Conservation (phyloP, 1,140 invertebrate genomes). For the Zaprionus davidi region DNA sequence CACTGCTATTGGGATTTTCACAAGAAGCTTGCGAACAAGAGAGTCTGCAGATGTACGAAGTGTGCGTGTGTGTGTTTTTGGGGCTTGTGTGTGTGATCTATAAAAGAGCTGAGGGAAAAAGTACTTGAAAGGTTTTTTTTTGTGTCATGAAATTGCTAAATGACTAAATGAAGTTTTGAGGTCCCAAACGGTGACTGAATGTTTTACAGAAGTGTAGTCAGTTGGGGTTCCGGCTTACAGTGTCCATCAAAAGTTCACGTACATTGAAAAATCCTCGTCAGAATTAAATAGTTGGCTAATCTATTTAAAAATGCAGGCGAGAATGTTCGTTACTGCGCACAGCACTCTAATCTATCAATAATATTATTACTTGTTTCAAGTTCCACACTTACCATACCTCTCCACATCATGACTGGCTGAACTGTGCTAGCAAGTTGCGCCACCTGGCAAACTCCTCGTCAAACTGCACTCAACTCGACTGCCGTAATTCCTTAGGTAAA, state of each 20-base stretch:
- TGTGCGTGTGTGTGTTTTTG: background rate
- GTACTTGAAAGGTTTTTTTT: conserved; percentile 4
- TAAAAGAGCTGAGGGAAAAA: conserved; percentile 16
- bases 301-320: background rate
- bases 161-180: conserved; percentile 31
- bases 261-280: background rate
- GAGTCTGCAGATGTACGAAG: background rate
- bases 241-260: conserved; percentile 18
- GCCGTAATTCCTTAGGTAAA: conserved; percentile 76
- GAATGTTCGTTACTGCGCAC: conserved; percentile 16
- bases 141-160: conserved; percentile 23
- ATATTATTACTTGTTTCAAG: conserved; percentile 66
- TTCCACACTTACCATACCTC: conserved; percentile 26
- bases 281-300: background rate
- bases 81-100: conserved; percentile 15
- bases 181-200: conserved; percentile 1
- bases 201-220: background rate
- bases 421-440: conserved; percentile 37
- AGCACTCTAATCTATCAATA: conserved; percentile 77
- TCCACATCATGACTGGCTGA: conserved; percentile 40
- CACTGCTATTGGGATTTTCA: conserved; percentile 2
- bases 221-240: background rate
- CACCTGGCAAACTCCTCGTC: conserved; percentile 34
- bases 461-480: conserved; percentile 48
- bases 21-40: conserved; percentile 15